Evolutionary conservation across 2,888 invertebrate genomes (phyloP).

Genomic region (Ornithoptera alexandrae): DNA sequence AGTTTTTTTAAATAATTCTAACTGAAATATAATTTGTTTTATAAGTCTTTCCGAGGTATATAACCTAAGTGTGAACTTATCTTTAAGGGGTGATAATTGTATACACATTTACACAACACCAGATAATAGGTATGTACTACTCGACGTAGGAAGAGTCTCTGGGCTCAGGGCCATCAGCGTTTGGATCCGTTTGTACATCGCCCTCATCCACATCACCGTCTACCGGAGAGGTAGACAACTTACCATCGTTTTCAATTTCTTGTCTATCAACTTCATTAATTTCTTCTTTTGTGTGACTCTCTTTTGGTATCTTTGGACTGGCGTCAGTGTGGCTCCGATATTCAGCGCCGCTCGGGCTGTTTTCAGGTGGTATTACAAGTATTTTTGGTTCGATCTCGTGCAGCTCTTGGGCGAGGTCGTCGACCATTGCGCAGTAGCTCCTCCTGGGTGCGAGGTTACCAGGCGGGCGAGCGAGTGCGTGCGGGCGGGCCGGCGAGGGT

Average conservation of each 20-base stretch:
- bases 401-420: not conserved
- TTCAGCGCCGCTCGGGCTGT: not conserved
- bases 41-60: no score
- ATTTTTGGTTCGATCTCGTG: slow-evolving; percentile 2
- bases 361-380: not conserved
- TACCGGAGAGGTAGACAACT: not conserved
- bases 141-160: not conserved
- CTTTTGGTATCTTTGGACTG: no score
- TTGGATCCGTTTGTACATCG: not conserved
- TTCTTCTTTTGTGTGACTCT: not conserved
- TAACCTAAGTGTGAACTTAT: not conserved
- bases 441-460: not conserved
- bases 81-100: slow-evolving; percentile 2
- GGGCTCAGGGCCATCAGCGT: not conserved
- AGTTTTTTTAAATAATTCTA: not conserved
- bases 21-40: not conserved
- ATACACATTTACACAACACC: slow-evolving; percentile 18
- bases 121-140: not conserved
- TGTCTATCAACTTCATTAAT: not conserved
- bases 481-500: slow-evolving; percentile 39
- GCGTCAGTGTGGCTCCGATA: not conserved
- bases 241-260: not conserved
- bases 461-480: not conserved
- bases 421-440: slow-evolving; percentile 1
- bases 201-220: not conserved